Conservation (phyloP, 2,888 invertebrate species). For the Drosophila borborema region DNA sequence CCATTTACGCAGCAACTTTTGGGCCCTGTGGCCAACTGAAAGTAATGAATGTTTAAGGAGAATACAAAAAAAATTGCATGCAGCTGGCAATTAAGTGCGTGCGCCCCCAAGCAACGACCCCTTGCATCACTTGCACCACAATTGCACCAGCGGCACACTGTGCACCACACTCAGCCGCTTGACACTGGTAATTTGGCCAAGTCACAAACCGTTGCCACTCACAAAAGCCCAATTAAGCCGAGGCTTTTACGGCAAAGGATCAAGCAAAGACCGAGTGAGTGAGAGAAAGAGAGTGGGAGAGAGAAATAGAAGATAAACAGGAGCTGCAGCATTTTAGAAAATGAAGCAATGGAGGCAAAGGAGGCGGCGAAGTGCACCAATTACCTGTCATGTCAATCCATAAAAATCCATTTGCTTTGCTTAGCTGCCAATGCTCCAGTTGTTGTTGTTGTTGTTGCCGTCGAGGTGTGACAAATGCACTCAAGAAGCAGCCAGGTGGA, state of each 20-base stretch:
- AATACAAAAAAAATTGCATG: slow-evolving; percentile 23
- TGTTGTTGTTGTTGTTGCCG: slow-evolving; percentile 36
- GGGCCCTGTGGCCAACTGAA: slow-evolving; percentile 34
- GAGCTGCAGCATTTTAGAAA: slow-evolving; percentile 46
- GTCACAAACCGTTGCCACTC: slow-evolving; percentile 24
- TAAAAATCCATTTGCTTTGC: slow-evolving; percentile 77
- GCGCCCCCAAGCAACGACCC: slow-evolving; percentile 12
- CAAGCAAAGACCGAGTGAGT: slow-evolving; percentile 22
- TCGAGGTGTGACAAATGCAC: slow-evolving; percentile 79
- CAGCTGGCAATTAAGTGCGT: slow-evolving; percentile 58
- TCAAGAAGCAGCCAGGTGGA: slow-evolving; percentile 59
- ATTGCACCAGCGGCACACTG: not conserved
- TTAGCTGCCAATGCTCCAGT: slow-evolving; percentile 20
- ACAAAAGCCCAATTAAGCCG: slow-evolving; percentile 65
- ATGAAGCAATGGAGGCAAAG: slow-evolving; percentile 27
- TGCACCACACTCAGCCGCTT: slow-evolving; percentile 25
- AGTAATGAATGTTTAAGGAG: not conserved
- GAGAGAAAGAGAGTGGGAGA: not conserved
- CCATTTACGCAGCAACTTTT: slow-evolving; percentile 32
- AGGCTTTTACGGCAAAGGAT: slow-evolving; percentile 62
- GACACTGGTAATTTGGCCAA: slow-evolving; percentile 69
- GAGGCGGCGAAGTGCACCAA: slow-evolving; percentile 67
- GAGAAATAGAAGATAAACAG: not conserved
- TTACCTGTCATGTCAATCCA: slow-evolving; percentile 77
- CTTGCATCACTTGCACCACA: not conserved